Evolutionary conservation across 2,797 vertebrate species (phyloP).

Genomic region (Diceros bicornis): DNA sequence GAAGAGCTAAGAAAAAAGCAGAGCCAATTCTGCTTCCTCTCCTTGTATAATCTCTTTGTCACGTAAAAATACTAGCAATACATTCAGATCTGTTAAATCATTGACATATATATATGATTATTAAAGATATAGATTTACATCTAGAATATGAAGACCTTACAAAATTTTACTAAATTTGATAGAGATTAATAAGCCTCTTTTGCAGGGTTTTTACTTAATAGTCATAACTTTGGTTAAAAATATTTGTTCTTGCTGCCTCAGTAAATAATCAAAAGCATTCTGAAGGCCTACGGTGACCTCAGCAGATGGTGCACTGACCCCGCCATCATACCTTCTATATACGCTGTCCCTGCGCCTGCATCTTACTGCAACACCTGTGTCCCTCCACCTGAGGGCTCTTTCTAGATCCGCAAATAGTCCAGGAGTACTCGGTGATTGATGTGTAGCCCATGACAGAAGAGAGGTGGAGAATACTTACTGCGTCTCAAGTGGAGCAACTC

Average conservation of each 20-base stretch:
- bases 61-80: constrained; percentile 11
- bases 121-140: not conserved
- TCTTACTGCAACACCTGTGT: not conserved
- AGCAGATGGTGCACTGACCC: not conserved
- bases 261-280: not conserved
- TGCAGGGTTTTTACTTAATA: not conserved
- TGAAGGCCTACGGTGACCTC: not conserved
- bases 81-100: not conserved
- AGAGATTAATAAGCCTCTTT: constrained; percentile 46
- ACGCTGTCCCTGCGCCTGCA: not conserved
- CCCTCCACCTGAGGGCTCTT: not conserved
- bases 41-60: not conserved
- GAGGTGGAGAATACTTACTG: not conserved
- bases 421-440: not conserved
- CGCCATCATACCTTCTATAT: not conserved
- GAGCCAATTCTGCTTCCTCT: not conserved
- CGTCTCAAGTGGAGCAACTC: not conserved
- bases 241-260: not conserved
- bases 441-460: not conserved
- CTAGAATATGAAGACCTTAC: constrained; percentile 1
- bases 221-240: not conserved
- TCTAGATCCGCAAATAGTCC: not conserved
- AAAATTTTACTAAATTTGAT: constrained; percentile 46
- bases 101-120: not conserved
- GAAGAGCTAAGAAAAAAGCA: not conserved